Base-by-base conservation (phyloP, 2,888 invertebrate species). In the Tanaodytes sp. region DNA sequence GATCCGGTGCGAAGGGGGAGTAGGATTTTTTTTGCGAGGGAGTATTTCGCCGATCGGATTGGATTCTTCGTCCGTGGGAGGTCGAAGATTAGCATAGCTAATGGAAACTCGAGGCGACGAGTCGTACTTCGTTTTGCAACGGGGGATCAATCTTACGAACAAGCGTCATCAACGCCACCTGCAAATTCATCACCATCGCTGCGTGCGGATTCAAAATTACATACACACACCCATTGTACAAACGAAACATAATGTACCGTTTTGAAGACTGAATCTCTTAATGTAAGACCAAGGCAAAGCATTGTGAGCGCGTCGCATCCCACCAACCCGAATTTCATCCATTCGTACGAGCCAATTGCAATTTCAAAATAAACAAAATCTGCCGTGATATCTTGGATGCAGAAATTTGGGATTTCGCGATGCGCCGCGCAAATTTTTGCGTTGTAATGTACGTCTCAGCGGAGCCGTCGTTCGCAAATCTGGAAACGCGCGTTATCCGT, bases 281-380 rank as follows among this genome's bases (percentile, higher is more conserved):
- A 68, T 73, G 69, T 75, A 23, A n/a, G n/a, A 23, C 72, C 68
- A 72, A 76, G 78, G 78, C 80, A 80, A 82, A 81, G 80, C 81
- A 81, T 81, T 81, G 78, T 80, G 76, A 76, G 73, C 70, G 75
- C 74, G 78, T 71, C 75, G 73, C 77, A 73, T 72, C 74, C 73
- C 72, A 73, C 70, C 70, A 73, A 65, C 12, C 61, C 54, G n/a
- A 46, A 54, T 39, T 1, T 27, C 27, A 48, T 58, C 48, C 45
- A 52, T 48, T 43, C 19, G 20, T 16, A 4, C 36, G 6, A 12
- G 12, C 36, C 27, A 4, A 9, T 27, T 27, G 27, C 6, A n/a
- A n/a, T n/a, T n/a, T n/a, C n/a, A n/a, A n/a, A n/a, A n/a, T n/a
- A n/a, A n/a, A n/a, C n/a, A n/a, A n/a, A n/a, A n/a, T n/a, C n/a